Base-by-base conservation (phyloP, 2,888 invertebrate species). In the Rotaria sp. region DNA sequence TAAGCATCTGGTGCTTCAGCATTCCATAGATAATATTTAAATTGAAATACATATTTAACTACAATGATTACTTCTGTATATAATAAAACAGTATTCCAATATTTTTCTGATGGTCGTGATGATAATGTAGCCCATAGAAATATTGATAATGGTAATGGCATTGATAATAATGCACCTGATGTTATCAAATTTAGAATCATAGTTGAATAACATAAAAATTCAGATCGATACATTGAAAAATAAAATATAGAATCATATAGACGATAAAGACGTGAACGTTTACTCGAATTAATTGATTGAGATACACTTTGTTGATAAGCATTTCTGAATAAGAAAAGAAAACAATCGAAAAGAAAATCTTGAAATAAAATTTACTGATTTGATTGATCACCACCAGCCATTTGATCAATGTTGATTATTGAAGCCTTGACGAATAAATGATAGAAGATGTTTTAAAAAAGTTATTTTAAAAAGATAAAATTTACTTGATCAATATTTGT, bases 41-140 rank as follows among this genome's bases (percentile, higher is more conserved):
- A 96, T 93, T 99, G 98, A 93, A 96, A 98, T 91, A 98, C 93
- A 91, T 97, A 98, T 92, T 99, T 99, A 89, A 97, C 94, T 67
- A 98, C 93, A 3, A 99, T 96, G 88, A 97, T 84, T 86, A 85
- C 38, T 80, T 99, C 96, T 0, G 97, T 97, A 90, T 99, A 99
- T 0, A 97, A 97, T 89, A 99, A 99, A 88, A 97, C 93, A 0
- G 96, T 95, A 88, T 99, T 95, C 99, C 99, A 99, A 92, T 98
- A 99, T 0, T 95, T 95, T 92, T 97, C 98, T 0, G 96, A 95
- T 0, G 99, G 98, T 85, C 98, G 93, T 0, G 99, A 98, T 1
- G 96, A 95, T 26, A 99, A 92, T 7, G 97, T 96, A 45, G 98
- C 99, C 99, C 99, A 99, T 85, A 97, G 93, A 91, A 99, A 96